Evolutionary conservation across 2,888 invertebrate genomes (phyloP), one percentile per base, ranked within the genome.

Genomic region (Blastobasis lacticolella): DNA sequence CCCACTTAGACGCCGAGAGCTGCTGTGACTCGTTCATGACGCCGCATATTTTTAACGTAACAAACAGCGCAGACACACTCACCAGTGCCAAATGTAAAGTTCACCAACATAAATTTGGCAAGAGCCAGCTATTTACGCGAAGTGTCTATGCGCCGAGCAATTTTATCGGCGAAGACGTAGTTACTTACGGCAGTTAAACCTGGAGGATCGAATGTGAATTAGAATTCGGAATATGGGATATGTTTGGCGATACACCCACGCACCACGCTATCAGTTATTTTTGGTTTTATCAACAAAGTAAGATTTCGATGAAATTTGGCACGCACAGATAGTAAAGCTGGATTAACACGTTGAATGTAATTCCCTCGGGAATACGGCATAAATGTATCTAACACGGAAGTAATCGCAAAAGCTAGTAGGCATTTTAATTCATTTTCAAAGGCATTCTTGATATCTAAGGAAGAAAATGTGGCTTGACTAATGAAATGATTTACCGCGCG

Each of bases 41-140:
- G 87, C 78, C 79, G 82, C 78, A 82, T 88, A 86, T 85, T 85
- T 86, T 83, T 83, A 85, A 85, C 86, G 85, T 87, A 86, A 81
- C 81, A 74, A 75, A 79, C 79, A 75, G 71, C 78, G 72, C 82
- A 79, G 81, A 82, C 79, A 75, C 74, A 72, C 74, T 75, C 69
- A 58, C 74, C 71, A 73, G 81, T 86, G 87, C 87, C 87, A 86
- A 86, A 83, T 82, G 81, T 81, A 87, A 86, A 86, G 86, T 85
- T 87, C 85, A 84, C 80, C 80, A 79, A 84, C 85, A 82, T 84
- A 82, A 77, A 81, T 84, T 86, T 87, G 87, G 87, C 87, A 80
- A 76, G 77, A 75, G 76, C n/a, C 51, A 60, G 63, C 72, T 82
- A 79, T 83, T 81, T 81, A 83, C 80, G 74, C 70, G 67, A 69